Evolutionary conservation across 2,797 vertebrate species (phyloP).

Genomic region (Lutjanus argentimaculatus): DNA sequence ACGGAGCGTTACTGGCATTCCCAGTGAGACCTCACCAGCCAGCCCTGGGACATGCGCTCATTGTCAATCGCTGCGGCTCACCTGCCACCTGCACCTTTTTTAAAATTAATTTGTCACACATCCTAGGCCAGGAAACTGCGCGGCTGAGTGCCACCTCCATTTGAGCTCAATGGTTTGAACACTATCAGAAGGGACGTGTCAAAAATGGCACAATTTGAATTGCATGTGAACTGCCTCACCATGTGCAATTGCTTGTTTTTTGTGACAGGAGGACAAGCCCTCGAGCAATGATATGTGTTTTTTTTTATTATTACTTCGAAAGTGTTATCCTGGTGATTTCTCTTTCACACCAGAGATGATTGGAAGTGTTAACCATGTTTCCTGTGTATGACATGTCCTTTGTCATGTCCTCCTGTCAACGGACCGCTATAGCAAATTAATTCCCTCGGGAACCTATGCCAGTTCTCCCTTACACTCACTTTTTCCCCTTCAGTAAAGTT

Average conservation of each 20-base stretch:
- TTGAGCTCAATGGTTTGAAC: conserved; percentile 66
- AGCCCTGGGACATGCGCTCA: conserved; percentile 59
- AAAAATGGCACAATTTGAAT: conserved; percentile 66
- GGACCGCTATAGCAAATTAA: conserved; percentile 69
- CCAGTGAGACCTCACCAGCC: conserved; percentile 57
- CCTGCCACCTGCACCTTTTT: conserved; percentile 76
- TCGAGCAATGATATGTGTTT: conserved; percentile 42
- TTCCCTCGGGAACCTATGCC: conserved; percentile 65
- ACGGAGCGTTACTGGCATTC: conserved; percentile 65
- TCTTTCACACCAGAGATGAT: conserved; percentile 63
- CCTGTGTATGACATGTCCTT: conserved; percentile 59
- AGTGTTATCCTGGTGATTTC: conserved; percentile 53
- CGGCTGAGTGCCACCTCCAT: conserved; percentile 60
- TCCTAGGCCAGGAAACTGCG: conserved; percentile 54
- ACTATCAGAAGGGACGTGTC: conserved; percentile 67
- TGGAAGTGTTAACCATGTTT: conserved; percentile 68
- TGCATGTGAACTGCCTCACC: conserved; percentile 50
- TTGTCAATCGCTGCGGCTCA: conserved; percentile 62
- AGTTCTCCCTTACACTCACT: conserved; percentile 53
- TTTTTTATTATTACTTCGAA: conserved; percentile 38
- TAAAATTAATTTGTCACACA: conserved; percentile 76
- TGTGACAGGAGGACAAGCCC: conserved; percentile 61
- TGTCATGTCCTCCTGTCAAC: conserved; percentile 65
- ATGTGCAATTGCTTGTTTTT: conserved; percentile 55
- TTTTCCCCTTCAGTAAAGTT: conserved; percentile 55